Percentiles rank a stretch among this genome's conserved stretches.
Conservation (phyloP, 2,797 vertebrate genomes). For the Helicolenus hilgendorfi region DNA sequence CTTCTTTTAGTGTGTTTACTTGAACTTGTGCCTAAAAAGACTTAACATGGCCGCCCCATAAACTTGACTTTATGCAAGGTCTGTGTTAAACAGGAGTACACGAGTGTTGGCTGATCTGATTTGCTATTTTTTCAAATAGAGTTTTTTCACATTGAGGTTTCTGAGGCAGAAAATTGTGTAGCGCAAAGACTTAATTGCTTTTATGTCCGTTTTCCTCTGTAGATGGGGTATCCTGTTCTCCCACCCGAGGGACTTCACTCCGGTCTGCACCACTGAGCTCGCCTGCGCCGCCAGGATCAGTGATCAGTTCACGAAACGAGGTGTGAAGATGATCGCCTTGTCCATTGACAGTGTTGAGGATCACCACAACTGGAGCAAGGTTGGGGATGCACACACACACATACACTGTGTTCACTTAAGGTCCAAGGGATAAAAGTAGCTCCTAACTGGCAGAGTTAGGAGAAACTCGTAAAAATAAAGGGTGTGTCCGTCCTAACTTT, state of each 20-base stretch:
- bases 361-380: conserved; percentile 96
- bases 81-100: too few species aligned
- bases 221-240: conserved; percentile 99
- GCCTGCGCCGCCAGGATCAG: conserved; percentile 92
- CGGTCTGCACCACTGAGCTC: conserved; percentile 98
- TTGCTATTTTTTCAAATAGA: background rate
- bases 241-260: conserved; percentile 97
- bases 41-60: background rate
- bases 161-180: background rate
- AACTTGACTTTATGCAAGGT: background rate
- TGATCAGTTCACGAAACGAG: conserved; percentile 93
- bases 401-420: background rate
- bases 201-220: conserved; percentile 13
- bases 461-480: background rate
- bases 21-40: background rate
- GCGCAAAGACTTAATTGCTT: background rate
- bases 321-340: conserved; percentile 96
- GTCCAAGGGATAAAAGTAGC: background rate
- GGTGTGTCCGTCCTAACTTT: background rate
- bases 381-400: conserved; percentile 41
- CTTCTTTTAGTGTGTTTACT: background rate
- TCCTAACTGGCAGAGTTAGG: background rate
- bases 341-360: conserved; percentile 96
- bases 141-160: background rate
- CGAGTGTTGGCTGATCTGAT: too few species aligned